Conservation (phyloP, 2,113 vertebrate species). For the Podarcis raffonei region DNA sequence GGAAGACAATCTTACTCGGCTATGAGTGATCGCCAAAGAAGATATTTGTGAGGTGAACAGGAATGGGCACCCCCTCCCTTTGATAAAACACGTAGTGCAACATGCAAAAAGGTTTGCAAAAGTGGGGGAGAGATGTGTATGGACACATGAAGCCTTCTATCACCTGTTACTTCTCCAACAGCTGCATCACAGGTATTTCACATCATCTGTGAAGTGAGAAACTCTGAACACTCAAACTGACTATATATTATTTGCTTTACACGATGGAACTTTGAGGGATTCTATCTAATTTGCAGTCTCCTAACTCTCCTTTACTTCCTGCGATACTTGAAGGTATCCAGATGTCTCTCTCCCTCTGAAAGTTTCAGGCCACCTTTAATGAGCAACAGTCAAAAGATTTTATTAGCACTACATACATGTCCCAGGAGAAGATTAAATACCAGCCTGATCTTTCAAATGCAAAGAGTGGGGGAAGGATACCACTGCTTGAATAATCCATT, state of each 20-base stretch:
- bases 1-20: too few relatives aligned
- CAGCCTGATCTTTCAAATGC: conserved; percentile 25
- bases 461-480: background rate
- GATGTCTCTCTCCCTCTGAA: background rate
- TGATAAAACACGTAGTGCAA: background rate
- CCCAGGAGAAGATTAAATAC: conserved; percentile 27
- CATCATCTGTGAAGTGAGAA: background rate
- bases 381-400: conserved; percentile 29
- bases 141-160: background rate
- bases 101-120: background rate
- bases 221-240: background rate
- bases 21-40: too few relatives aligned
- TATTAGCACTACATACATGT: conserved; percentile 16
- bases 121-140: background rate
- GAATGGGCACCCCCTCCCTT: background rate
- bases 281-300: background rate
- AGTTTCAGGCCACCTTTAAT: conserved; percentile 37
- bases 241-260: background rate
- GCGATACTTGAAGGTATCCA: background rate
- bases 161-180: background rate
- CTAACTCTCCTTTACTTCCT: background rate
- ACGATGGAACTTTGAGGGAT: background rate
- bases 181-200: background rate
- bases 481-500: conserved; percentile 20
- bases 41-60: background rate